Evolutionary conservation across 1,140 invertebrate species (phyloP).

Genomic region (Zaprionus ghesquierei): DNA sequence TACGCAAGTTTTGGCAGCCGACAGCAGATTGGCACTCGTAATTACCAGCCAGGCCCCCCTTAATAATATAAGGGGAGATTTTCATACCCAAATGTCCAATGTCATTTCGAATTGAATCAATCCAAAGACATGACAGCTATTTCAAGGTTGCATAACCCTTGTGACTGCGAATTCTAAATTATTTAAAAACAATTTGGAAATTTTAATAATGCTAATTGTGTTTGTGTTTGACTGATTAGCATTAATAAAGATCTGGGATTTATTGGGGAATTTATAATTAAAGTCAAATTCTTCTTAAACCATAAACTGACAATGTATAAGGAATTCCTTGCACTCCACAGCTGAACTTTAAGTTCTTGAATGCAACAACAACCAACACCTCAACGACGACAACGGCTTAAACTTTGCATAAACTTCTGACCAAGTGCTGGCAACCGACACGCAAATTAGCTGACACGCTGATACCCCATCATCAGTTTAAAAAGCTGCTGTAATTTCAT

Average conservation of each 20-base stretch:
- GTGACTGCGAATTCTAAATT: not conserved
- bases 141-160: not conserved
- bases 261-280: too few species aligned
- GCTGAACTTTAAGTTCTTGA: not conserved
- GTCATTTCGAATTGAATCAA: not conserved
- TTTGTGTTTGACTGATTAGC: not conserved
- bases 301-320: too few species aligned
- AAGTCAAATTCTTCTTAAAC: too few species aligned
- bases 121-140: not conserved
- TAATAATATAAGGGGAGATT: too few species aligned
- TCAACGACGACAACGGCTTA: not conserved
- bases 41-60: too few species aligned
- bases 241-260: not conserved
- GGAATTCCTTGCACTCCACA: too few species aligned
- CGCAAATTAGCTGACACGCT: conserved; percentile 34
- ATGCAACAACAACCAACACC: not conserved
- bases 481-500: conserved; percentile 44
- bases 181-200: not conserved
- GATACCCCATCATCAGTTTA: conserved; percentile 22
- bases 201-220: not conserved
- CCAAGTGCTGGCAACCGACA: conserved; percentile 20
- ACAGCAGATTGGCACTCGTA: conserved; percentile 29
- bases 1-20: conserved; percentile 19
- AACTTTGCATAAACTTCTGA: conserved; percentile 19
- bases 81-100: not conserved